Conservation (phyloP, 1,140 invertebrate species). For the Babylonia areolata region DNA sequence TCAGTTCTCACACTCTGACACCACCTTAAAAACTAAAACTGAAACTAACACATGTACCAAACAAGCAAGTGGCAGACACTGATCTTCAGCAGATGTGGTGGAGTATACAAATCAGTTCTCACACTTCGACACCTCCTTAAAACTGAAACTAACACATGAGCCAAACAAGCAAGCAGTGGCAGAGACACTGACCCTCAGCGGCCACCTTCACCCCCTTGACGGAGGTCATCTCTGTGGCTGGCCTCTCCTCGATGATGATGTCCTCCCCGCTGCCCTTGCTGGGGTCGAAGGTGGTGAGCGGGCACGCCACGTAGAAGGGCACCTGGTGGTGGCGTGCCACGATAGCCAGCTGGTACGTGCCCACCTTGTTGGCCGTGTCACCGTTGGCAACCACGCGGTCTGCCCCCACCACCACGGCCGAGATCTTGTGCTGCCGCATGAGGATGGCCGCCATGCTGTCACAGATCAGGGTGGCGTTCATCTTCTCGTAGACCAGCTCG, state of each 20-base stretch:
- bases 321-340: slow-evolving; percentile 92
- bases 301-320: slow-evolving; percentile 97
- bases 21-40: too few relatives aligned
- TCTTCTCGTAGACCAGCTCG: slow-evolving; percentile 94
- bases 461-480: slow-evolving; percentile 94
- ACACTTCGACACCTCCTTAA: too few relatives aligned
- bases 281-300: slow-evolving; percentile 93
- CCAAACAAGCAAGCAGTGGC: too few relatives aligned
- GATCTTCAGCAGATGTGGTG: too few relatives aligned
- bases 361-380: slow-evolving; percentile 99
- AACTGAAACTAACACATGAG: too few relatives aligned
- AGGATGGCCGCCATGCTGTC: slow-evolving; percentile 96
- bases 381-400: slow-evolving; percentile 91
- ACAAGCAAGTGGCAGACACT: too few relatives aligned
- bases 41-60: too few relatives aligned
- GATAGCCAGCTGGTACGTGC: slow-evolving; percentile 96
- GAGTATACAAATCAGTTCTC: too few relatives aligned
- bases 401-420: slow-evolving; percentile 78
- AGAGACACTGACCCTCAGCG: slow-evolving; percentile 80
- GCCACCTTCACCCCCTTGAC: slow-evolving; percentile 89
- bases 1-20: too few relatives aligned
- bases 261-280: slow-evolving; percentile 85
- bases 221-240: slow-evolving; percentile 91
- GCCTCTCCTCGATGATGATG: slow-evolving; percentile 96
- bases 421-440: slow-evolving; percentile 83